Percentiles rank a stretch among this genome's conserved stretches.
Conservation (phyloP, 2,888 invertebrate species). For the Sesamia inferens region DNA sequence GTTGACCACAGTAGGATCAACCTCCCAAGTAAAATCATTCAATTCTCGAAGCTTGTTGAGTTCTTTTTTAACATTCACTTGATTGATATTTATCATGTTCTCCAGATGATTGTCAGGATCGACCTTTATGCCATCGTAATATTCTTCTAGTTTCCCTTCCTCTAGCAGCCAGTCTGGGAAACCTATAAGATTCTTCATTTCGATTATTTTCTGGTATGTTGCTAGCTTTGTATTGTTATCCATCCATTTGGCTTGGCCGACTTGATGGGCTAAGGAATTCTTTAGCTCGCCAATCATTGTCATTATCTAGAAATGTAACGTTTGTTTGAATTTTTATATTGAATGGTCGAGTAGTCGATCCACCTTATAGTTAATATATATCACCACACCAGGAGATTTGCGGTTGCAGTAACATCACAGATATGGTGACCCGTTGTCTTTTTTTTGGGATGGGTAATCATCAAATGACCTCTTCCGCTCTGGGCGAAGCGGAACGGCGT, state of each 20-base stretch:
- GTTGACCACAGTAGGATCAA: constrained; percentile 94
- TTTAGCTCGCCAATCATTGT: constrained; percentile 94
- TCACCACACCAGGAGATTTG: too few species aligned
- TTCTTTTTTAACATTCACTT: constrained; percentile 87
- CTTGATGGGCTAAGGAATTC: constrained; percentile 92
- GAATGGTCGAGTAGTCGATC: not conserved
- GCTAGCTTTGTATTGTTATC: constrained; percentile 93
- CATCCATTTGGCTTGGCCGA: constrained; percentile 93
- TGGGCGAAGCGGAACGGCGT: too few species aligned
- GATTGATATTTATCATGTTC: constrained; percentile 92
- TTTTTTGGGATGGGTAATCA: too few species aligned
- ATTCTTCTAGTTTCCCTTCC: constrained; percentile 91
- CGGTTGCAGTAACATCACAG: too few species aligned
- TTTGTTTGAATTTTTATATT: not conserved
- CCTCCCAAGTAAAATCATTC: constrained; percentile 92
- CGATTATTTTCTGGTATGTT: constrained; percentile 93
- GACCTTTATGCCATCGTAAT: constrained; percentile 92
- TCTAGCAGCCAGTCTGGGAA: constrained; percentile 94
- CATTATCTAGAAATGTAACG: constrained; percentile 89
- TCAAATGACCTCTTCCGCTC: too few species aligned
- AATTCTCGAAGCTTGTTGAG: constrained; percentile 88
- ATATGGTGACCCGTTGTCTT: too few species aligned
- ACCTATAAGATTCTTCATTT: constrained; percentile 94
- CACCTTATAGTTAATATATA: not conserved
- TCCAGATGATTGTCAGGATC: constrained; percentile 91